Base-by-base conservation (phyloP, 2,888 invertebrate genomes). In the Netelia melanura region DNA sequence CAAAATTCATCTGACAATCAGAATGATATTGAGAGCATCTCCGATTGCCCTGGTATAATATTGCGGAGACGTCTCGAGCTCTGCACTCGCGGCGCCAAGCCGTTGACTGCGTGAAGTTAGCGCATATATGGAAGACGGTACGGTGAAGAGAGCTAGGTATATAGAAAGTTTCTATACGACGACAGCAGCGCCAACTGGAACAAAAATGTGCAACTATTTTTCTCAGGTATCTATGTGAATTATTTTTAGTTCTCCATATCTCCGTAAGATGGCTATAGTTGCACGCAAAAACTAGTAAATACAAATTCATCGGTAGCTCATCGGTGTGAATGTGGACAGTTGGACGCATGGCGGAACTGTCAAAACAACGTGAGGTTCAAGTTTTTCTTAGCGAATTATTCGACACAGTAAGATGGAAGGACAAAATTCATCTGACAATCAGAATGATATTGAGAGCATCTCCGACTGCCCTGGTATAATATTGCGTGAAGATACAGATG, bases 381-480 rank as follows among this genome's bases (percentile, higher is more conserved):
- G 44, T 9, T 10, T 8, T 9, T 8, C 38, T 52, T 44, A 3
- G 1, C 54, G 56, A 5, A 10, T 21, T n/a, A 58, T 25, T n/a
- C n/a, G 17, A 23, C 0, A 71, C n/a, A 17, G 9, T 25, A 78
- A 14, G 44, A 84, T 81, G 81, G 64, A 70, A 54, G 21, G 11
- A 10, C 61, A 81, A 23, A 84, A 81, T 74, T 9, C 14, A 14
- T 48, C 70, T 14, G 1, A 21, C 21, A 21, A 21, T 21, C 64
- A 71, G 43, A 54, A 23, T 61, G 61, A 65, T 17, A 58, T 71
- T 21, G 80, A 84, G 52, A 70, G 52, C 17, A 23, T 61, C 23
- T 21, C 75, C 9, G 80, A 84, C 8, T 76, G 54, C 30, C 17
- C 81, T 21, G 84, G 61, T 21, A 67, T 67, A 38, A 64, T 56